phyloP scores from a whole-genome alignment of 2,113 vertebrate species.

The Cercopithecus mona region DNA sequence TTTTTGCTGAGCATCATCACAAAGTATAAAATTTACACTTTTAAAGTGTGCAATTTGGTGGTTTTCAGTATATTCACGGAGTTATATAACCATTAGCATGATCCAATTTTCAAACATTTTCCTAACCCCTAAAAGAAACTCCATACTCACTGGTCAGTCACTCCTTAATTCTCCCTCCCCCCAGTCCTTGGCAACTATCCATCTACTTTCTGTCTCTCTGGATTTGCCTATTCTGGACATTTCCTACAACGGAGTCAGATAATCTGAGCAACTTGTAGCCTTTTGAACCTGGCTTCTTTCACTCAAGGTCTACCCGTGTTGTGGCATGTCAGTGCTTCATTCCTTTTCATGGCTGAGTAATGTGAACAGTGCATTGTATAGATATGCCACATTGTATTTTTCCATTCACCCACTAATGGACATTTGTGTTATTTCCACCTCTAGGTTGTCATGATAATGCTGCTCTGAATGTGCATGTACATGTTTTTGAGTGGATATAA shows the following conservation, averaged over 20 bases:
- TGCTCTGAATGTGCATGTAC: neutral
- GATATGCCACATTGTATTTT: neutral
- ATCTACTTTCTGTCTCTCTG: neutral
- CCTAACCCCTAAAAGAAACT: neutral
- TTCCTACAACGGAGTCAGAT: neutral
- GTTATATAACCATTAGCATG: neutral
- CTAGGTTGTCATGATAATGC: neutral
- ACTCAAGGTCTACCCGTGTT: neutral
- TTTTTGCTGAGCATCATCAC: neutral
- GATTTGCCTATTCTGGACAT: neutral
- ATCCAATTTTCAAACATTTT: neutral
- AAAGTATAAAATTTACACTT: neutral
- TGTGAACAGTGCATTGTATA: neutral
- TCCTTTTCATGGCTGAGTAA: neutral
- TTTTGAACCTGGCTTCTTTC: neutral
- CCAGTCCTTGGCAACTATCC: neutral
- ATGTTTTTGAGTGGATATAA: neutral
- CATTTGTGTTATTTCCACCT: neutral
- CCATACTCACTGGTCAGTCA: neutral
- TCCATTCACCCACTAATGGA: neutral
- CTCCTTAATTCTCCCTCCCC: neutral
- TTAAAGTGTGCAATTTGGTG: neutral
- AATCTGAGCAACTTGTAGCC: too few relatives aligned
- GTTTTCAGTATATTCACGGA: neutral
- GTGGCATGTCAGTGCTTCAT: neutral